Evolutionary conservation across 1,140 invertebrate genomes (phyloP).

Genomic region (Listronotus bonariensis): DNA sequence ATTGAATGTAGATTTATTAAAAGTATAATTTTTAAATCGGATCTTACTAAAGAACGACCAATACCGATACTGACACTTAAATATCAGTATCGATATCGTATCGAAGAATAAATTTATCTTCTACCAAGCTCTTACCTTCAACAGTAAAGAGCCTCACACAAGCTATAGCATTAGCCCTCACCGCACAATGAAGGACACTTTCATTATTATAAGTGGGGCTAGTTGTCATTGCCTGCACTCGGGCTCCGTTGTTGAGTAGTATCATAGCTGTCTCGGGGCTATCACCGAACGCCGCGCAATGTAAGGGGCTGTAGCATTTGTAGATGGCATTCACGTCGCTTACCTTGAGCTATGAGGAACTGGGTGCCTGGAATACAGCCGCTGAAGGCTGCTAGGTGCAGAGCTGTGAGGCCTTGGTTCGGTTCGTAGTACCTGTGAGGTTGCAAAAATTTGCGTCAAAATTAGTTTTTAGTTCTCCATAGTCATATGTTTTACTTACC

Average conservation of each 20-base stretch:
- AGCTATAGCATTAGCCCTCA: conserved; percentile 73
- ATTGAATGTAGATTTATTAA: background rate
- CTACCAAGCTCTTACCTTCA: conserved; percentile 58
- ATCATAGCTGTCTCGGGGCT: conserved; percentile 72
- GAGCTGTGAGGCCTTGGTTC: conserved; percentile 70
- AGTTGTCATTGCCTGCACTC: conserved; percentile 59
- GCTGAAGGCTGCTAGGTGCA: conserved; percentile 78
- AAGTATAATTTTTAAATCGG: too few relatives aligned
- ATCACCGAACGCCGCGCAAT: conserved; percentile 81
- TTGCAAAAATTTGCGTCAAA: background rate
- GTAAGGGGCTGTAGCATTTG: conserved; percentile 74
- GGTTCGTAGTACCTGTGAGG: conserved; percentile 64
- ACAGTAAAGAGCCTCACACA: conserved; percentile 73
- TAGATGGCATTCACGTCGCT: conserved; percentile 69
- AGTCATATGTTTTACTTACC: too few relatives aligned
- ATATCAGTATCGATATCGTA: too few relatives aligned
- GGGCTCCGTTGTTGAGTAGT: conserved; percentile 69
- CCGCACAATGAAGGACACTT: conserved; percentile 77
- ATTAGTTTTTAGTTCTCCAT: too few relatives aligned
- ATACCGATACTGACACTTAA: background rate
- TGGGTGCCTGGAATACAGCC: conserved; percentile 72
- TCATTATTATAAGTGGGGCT: conserved; percentile 69
- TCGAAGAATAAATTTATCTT: background rate
- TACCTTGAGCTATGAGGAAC: conserved; percentile 69
- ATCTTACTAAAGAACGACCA: background rate